Evolutionary conservation across 92 coral and sea anemone genomes (phyloP), one percentile per base, ranked within the genome.

Genomic region (Desmophyllum pertusum): DNA sequence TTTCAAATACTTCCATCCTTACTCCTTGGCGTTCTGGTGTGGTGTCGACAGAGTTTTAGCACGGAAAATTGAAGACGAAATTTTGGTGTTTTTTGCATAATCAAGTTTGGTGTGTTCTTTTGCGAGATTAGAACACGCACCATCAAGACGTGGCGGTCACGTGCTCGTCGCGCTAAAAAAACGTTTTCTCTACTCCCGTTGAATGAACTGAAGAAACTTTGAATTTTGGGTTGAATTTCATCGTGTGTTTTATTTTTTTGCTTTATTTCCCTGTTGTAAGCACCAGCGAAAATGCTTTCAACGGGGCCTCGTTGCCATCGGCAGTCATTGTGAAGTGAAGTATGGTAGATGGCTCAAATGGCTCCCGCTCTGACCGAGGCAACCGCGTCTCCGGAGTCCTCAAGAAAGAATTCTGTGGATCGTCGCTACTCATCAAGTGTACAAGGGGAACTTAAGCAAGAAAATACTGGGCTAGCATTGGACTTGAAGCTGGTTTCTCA

Each of bases 141-240:
- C 88, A 95, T 91, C 97, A 90, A 93, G 99, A 96, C 99, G 99
- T 96, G 99, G 99, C 99, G 99, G 99, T 96, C 99, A 96, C 99
- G 99, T 96, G 99, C 96, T 96, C 94, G 85, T 79, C 92, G 88
- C 84, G 93, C 92, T 90, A 82, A 90, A 83, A 91, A 96, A 96
- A 81, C 90, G 92, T 87, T 92, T 89, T 89, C 94, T 92, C 89
- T 93, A 82, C 86, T 85, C 81, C 86, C 85, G 81, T 84, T 86
- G 85, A 57, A 88, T 61, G 88, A 91, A 94, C 93, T 86, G 79
- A 83, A 76, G 79, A 88, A 87, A 91, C 46, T 79, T 83, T 57
- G 83, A 74, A 85, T 79, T 78, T 90, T 78, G 83, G 72, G 63
- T 66, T 57, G 90, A 77, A 74, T 83, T 71, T 57, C 62, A 57